phyloP scores from a whole-genome alignment of 2,797 vertebrate genomes.

The Helostoma temminkii region DNA sequence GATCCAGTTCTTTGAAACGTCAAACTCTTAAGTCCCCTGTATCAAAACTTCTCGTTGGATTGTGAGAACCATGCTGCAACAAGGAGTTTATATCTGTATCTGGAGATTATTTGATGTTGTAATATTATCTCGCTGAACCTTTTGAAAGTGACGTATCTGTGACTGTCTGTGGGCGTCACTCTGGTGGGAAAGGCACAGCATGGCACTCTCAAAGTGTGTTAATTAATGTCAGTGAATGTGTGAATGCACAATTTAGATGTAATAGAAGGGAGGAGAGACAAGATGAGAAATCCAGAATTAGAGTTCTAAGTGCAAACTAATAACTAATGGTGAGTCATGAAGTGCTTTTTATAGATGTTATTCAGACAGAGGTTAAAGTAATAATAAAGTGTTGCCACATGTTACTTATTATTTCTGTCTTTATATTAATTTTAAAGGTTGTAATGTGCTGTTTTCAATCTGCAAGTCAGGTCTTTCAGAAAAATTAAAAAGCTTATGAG shows the following conservation, averaged over 20 bases:
- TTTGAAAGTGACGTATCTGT: conserved; percentile 18
- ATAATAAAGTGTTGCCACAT: conserved; percentile 36
- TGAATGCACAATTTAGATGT: conserved; percentile 20
- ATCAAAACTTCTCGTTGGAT: conserved; percentile 46
- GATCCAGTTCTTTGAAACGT: conserved; percentile 69
- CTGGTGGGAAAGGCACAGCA: conserved; percentile 8
- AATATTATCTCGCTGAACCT: background rate
- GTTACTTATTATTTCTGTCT: conserved; percentile 18
- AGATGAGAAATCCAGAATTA: background rate
- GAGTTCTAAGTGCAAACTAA: conserved; percentile 4
- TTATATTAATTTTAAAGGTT: background rate
- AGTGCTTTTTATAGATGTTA: conserved; percentile 17
- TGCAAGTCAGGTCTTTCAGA: background rate
- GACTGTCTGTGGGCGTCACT: background rate
- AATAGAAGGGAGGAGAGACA: background rate
- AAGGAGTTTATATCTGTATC: conserved; percentile 7
- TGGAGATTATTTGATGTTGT: conserved; percentile 7
- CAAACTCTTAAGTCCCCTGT: conserved; percentile 54
- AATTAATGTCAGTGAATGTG: conserved; percentile 34
- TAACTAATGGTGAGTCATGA: conserved; percentile 28
- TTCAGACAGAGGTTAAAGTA: conserved; percentile 24
- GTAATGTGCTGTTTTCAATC: background rate
- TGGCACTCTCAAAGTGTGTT: conserved; percentile 5
- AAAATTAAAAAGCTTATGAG: background rate
- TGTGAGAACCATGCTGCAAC: conserved; percentile 59